These are phyloP conservation scores for Drosophila rufa DNA, from an alignment of 1,140 invertebrate species.

Conservation along the genomic window DNA sequence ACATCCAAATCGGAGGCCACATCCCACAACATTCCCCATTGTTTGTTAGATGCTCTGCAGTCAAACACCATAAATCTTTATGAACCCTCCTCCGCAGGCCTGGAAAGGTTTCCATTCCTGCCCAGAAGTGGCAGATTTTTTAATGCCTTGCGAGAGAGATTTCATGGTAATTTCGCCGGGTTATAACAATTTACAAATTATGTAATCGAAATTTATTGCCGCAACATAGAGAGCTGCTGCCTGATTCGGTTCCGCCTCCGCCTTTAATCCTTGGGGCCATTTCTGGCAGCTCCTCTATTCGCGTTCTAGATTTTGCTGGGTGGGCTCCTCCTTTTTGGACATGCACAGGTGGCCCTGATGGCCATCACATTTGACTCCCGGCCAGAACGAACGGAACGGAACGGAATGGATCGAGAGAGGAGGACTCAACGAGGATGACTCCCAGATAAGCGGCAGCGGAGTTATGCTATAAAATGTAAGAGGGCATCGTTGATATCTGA, in stretches of 20 bases:
- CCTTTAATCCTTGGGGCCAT: conserved; percentile 16
- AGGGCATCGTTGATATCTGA: conserved; percentile 3
- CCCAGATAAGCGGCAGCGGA: conserved; percentile 8
- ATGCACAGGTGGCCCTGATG: conserved; percentile 75
- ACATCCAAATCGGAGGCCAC: conserved; percentile 20
- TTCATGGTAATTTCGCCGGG: conserved; percentile 80
- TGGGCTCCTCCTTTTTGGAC: conserved; percentile 27
- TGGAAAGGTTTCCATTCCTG: conserved; percentile 15
- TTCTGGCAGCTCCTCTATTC: conserved; percentile 38
- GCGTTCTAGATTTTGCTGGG: conserved; percentile 11
- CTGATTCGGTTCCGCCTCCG: not conserved
- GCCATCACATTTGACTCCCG: conserved; percentile 58
- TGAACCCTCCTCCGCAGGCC: conserved; percentile 32
- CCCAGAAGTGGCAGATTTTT: conserved; percentile 75
- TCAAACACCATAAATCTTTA: conserved; percentile 77
- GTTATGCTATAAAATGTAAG: conserved; percentile 4
- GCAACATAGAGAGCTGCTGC: conserved; percentile 19
- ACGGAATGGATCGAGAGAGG: conserved; percentile 6
- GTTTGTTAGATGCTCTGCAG: conserved; percentile 53
- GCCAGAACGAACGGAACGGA: conserved; percentile 34
- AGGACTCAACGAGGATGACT: conserved; percentile 1
- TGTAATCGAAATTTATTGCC: conserved; percentile 81
- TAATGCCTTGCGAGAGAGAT: conserved; percentile 77
- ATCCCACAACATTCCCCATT: conserved; percentile 40
- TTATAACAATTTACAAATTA: conserved; percentile 83